phyloP scores from a whole-genome alignment of 2,797 vertebrate genomes.

The Oreochromis mossambicus region DNA sequence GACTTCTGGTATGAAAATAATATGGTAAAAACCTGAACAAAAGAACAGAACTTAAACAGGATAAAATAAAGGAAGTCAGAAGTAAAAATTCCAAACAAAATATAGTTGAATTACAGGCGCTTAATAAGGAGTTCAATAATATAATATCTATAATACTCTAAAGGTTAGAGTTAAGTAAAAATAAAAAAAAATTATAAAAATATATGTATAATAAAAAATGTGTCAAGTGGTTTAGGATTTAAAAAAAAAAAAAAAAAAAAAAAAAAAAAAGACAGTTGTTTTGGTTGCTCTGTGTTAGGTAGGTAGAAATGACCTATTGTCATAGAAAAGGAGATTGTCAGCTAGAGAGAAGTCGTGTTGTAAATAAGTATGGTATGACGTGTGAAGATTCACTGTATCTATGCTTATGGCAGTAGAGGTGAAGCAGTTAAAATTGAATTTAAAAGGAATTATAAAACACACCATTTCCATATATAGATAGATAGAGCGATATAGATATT shows the following conservation, averaged over 20 bases:
- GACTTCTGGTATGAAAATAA: background rate
- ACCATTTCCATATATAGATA: background rate
- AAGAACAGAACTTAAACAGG: background rate
- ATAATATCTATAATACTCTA: background rate
- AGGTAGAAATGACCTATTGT: background rate
- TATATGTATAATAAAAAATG: no score
- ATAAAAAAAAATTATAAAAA: rapidly evolving
- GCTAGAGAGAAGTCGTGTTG: background rate
- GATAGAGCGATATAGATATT: no score
- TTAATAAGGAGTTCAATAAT: background rate
- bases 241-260: no score
- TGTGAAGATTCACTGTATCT: background rate
- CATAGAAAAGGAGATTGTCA: background rate
- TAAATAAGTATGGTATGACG: background rate
- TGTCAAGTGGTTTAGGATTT: background rate
- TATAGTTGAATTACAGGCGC: background rate
- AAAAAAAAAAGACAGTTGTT: background rate
- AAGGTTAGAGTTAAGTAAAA: background rate
- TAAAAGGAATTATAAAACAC: background rate
- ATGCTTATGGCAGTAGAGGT: background rate
- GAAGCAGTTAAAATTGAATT: background rate
- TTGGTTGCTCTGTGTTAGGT: background rate
- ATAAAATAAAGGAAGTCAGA: background rate
- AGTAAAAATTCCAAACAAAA: background rate
- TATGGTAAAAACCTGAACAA: background rate